A percentile compares a stretch with the other conserved stretches of the same genome.
Conservation (phyloP, 2,113 vertebrate species). For the Athene cunicularia region DNA sequence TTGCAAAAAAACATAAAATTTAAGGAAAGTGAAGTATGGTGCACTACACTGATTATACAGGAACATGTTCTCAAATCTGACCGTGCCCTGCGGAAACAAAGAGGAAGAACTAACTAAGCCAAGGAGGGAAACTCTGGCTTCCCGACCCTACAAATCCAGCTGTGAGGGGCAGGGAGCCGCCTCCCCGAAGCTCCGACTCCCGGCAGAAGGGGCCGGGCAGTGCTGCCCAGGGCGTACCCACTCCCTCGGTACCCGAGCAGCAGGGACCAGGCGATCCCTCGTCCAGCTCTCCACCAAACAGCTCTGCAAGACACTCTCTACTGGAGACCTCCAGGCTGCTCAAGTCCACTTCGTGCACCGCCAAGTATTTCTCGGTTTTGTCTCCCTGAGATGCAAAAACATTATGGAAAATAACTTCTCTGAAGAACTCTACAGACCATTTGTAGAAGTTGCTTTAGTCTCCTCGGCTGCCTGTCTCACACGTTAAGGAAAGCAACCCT, state of each 20-base stretch:
- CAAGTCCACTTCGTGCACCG: not conserved
- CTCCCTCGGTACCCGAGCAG: not conserved
- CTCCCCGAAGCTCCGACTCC: accelerated
- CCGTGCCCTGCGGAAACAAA: no score
- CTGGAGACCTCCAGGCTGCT: not conserved
- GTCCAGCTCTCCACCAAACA: not conserved
- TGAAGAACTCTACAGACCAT: not conserved
- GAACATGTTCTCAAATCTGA: not conserved
- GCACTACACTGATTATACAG: not conserved
- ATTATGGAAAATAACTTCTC: not conserved
- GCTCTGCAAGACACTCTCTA: not conserved
- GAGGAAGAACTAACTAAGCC: not conserved
- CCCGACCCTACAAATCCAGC: not conserved
- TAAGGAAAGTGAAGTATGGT: not conserved
- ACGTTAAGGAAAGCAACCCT: not conserved
- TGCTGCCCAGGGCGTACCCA: accelerated
- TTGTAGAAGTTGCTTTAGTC: not conserved
- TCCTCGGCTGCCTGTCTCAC: not conserved
- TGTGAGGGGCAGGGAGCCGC: accelerated
- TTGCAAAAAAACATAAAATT: not conserved
- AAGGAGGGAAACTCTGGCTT: not conserved
- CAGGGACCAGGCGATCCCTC: not conserved
- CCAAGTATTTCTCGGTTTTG: not conserved
- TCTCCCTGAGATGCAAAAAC: not conserved
- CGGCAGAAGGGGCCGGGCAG: not conserved